These are phyloP conservation scores for Myotis pilosus DNA, from an alignment of 2,797 vertebrate genomes.

Conservation along the genomic window DNA sequence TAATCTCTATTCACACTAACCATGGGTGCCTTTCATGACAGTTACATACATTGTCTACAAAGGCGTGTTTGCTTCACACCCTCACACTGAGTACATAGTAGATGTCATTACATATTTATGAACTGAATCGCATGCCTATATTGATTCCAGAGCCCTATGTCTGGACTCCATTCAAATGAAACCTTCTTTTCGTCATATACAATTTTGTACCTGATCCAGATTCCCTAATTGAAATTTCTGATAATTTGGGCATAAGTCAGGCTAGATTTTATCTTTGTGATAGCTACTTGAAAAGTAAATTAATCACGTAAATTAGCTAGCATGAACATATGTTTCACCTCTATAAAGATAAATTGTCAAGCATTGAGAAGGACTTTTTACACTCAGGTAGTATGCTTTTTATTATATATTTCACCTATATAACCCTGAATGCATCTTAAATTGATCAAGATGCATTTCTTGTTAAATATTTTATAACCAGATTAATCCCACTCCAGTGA, in stretches of 20 bases:
- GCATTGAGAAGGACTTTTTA: not conserved
- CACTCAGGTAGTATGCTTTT: not conserved
- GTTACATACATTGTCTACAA: not conserved
- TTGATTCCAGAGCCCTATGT: not conserved
- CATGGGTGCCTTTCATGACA: not conserved
- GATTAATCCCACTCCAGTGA: not conserved
- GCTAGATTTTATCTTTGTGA: conserved; percentile 15
- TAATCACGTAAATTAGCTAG: not conserved
- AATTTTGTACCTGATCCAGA: not conserved
- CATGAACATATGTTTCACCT: not conserved
- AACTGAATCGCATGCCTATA: not conserved
- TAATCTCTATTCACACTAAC: not conserved
- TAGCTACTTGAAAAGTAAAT: not conserved
- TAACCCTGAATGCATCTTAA: not conserved
- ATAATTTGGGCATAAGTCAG: not conserved
- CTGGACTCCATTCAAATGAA: not conserved
- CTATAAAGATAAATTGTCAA: not conserved
- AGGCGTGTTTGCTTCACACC: not conserved
- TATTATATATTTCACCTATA: not conserved
- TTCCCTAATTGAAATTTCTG: not conserved
- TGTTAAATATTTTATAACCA: not conserved
- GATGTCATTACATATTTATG: not conserved
- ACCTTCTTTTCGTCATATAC: not conserved
- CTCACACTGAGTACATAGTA: not conserved
- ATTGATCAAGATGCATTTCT: not conserved